Evolutionary conservation across 2,797 vertebrate genomes (phyloP).

Genomic region (Falco columbarius): DNA sequence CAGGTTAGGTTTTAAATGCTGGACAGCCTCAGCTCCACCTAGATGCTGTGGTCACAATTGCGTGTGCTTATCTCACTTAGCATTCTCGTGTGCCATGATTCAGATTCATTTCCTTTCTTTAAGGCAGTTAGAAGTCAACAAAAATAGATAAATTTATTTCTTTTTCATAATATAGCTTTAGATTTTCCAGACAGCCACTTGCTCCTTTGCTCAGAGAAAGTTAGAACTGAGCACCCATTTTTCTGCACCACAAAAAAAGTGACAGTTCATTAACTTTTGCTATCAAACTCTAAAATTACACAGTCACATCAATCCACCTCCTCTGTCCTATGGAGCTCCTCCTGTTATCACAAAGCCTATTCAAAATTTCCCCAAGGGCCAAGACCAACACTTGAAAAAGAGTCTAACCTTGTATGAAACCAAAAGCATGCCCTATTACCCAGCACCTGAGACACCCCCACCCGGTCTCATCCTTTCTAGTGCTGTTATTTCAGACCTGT

Average conservation of each 20-base stretch:
- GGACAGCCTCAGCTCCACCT: background rate
- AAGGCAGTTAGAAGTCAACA: background rate
- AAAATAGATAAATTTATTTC: background rate
- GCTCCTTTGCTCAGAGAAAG: background rate
- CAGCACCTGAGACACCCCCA: background rate
- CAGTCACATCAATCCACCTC: conserved; percentile 14
- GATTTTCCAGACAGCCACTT: background rate
- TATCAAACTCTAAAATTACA: conserved; percentile 42
- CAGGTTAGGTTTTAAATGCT: background rate
- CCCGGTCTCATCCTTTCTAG: conserved; percentile 24
- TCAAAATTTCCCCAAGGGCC: conserved; percentile 57
- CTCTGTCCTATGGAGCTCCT: background rate
- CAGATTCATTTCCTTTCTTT: conserved; percentile 9
- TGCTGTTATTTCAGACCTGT: conserved; percentile 36
- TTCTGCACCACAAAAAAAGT: background rate
- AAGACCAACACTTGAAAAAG: conserved; percentile 49
- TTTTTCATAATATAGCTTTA: background rate
- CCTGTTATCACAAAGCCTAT: conserved; percentile 46
- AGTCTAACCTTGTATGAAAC: conserved; percentile 61
- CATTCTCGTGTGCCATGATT: background rate
- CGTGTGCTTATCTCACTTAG: background rate
- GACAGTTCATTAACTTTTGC: conserved; percentile 3
- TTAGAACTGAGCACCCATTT: background rate
- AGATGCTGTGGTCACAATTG: background rate
- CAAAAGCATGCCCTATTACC: conserved; percentile 37